Evolutionary conservation across 2,113 vertebrate genomes (phyloP).

Genomic region (Polyodon spathula): DNA sequence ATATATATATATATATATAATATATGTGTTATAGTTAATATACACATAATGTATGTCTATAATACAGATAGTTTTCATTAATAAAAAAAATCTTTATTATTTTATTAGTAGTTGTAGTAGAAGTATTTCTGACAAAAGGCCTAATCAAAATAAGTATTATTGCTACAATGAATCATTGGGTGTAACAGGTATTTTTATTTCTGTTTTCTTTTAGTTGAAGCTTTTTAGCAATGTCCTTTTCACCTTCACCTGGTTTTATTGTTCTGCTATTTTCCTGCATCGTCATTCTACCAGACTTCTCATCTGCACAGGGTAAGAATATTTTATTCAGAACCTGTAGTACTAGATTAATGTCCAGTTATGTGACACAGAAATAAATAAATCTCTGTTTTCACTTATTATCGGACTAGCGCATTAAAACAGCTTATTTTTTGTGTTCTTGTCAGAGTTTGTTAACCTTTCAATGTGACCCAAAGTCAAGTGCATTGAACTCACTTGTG

Average conservation of each 20-base stretch:
- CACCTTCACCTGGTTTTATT: neutral
- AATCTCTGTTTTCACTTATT: neutral
- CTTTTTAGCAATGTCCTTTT: neutral
- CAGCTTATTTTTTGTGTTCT: neutral
- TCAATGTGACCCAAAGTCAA: neutral
- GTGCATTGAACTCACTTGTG: neutral
- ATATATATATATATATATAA: too few species aligned
- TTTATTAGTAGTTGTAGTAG: too few species aligned
- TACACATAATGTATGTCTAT: too few species aligned
- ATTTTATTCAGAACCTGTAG: neutral
- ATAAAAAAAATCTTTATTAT: too few species aligned
- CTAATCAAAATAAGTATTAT: neutral
- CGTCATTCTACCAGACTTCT: neutral
- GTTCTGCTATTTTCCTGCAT: neutral
- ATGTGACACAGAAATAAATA: neutral
- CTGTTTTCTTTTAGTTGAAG: neutral
- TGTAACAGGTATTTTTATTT: neutral
- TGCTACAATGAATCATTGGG: neutral
- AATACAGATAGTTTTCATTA: too few species aligned
- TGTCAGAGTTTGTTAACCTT: neutral
- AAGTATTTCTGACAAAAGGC: neutral
- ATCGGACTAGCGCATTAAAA: neutral
- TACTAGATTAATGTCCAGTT: neutral
- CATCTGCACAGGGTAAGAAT: neutral
- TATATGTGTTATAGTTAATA: too few species aligned